Evolutionary conservation across 2,888 invertebrate genomes (phyloP).

Genomic region (Limnephilus marmoratus): DNA sequence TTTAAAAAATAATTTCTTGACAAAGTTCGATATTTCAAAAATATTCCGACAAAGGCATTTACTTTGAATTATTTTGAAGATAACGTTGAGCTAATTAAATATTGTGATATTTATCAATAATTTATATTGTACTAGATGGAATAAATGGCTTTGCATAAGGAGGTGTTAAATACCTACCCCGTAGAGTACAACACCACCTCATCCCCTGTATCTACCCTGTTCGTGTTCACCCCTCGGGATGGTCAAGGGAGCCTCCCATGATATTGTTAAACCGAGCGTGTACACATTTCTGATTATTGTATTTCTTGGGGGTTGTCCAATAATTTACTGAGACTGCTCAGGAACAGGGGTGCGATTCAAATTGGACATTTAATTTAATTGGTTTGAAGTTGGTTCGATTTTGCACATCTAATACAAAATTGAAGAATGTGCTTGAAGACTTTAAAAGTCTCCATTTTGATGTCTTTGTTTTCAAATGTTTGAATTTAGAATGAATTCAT

Average conservation of each 20-base stretch:
- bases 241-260: conserved; percentile 23
- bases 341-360: background rate
- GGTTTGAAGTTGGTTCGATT: background rate
- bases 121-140: background rate
- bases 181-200: background rate
- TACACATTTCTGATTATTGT: conserved; percentile 40
- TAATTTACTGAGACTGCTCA: background rate
- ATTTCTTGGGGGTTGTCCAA: conserved; percentile 29
- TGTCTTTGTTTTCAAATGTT: background rate
- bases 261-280: conserved; percentile 10
- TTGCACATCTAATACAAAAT: no score
- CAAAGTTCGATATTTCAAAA: no score
- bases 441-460: no score
- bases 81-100: background rate
- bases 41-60: no score
- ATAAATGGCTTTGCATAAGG: background rate
- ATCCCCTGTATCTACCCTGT: background rate
- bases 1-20: no score
- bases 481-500: background rate
- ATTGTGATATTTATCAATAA: background rate
- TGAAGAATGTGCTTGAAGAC: no score
- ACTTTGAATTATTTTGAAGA: background rate
- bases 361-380: background rate
- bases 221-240: conserved; percentile 15
- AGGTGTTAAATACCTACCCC: background rate